phyloP scores from a whole-genome alignment of 1,140 invertebrate species.

The Orius insidiosus region DNA sequence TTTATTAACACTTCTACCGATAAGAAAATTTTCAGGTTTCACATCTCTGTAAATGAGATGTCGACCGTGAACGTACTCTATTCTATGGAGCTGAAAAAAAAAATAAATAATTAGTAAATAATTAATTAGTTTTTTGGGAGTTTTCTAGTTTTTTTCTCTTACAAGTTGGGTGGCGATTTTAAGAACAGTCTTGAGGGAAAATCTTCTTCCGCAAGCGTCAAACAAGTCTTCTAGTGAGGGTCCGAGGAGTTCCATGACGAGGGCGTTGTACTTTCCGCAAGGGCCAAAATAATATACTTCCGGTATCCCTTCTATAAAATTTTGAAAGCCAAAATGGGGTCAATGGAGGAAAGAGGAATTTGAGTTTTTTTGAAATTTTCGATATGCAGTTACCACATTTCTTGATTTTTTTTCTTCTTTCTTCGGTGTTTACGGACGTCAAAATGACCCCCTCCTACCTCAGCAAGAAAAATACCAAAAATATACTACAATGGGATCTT shows the following conservation, averaged over 20 bases:
- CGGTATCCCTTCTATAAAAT: conserved; percentile 79
- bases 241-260: conserved; percentile 98
- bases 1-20: conserved; percentile 93
- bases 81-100: conserved; percentile 67
- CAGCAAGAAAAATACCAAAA: too few relatives aligned
- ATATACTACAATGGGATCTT: too few relatives aligned
- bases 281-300: conserved; percentile 99
- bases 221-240: conserved; percentile 98
- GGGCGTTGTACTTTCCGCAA: conserved; percentile 93
- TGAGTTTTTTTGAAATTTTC: too few relatives aligned
- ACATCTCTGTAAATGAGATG: conserved; percentile 99
- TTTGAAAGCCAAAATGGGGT: background rate
- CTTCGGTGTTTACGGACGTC: background rate
- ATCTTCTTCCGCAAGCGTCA: conserved; percentile 95
- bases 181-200: conserved; percentile 95
- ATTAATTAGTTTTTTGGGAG: too few relatives aligned
- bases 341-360: conserved; percentile 1
- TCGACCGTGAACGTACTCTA: conserved; percentile 98
- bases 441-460: background rate
- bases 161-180: conserved; percentile 98
- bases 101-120: background rate
- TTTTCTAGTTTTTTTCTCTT: conserved; percentile 39
- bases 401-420: too few relatives aligned
- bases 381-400: too few relatives aligned
- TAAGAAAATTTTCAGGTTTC: conserved; percentile 99